Evolutionary conservation across 2,888 invertebrate genomes (phyloP), one percentile per base, ranked within the genome.

Genomic region (Sepioteuthis lessoniana): DNA sequence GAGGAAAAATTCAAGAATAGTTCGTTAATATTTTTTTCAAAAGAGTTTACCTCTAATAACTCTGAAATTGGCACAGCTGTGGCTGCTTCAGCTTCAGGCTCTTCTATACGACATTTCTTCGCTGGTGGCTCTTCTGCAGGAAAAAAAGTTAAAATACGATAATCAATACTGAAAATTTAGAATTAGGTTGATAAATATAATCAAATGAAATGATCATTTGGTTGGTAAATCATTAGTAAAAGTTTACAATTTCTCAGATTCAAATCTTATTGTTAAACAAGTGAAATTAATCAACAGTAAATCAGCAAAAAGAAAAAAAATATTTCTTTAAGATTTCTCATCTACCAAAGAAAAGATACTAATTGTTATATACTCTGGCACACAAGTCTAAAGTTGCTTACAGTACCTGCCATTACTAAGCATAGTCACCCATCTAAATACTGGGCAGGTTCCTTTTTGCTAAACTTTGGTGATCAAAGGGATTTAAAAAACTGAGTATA

Each of bases 291-390:
- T 76, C 10, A 60, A 60, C 60, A 31, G 5, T 60, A 60, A 60
- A 7, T 55, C 55, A 55, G 3, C 60, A 50, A 50, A 50, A 50
- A 50, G n/a, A n/a, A n/a, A 3, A 50, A 50, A 50, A 19, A 13
- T 19, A 19, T 19, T 19, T 47, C 4, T 46, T 46, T 46, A 46
- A 46, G 16, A 46, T 16, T 47, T 47, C 46, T 13, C 10, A 0
- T 47, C 46, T 47, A 16, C 16, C 16, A 47, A 19, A 50, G 94
- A 94, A 90, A 95, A 95, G 28, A 95, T 95, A 42, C 96, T 96
- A 38, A 96, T 96, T n/a, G n/a, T n/a, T n/a, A n/a, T n/a, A n/a
- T n/a, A n/a, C n/a, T n/a, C n/a, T n/a, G n/a, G n/a, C n/a, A n/a
- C n/a, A n/a, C n/a, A n/a, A n/a, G n/a, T n/a, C n/a, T n/a, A n/a